Base-by-base conservation (phyloP, 1,140 invertebrate species). In the Spodoptera litura region DNA sequence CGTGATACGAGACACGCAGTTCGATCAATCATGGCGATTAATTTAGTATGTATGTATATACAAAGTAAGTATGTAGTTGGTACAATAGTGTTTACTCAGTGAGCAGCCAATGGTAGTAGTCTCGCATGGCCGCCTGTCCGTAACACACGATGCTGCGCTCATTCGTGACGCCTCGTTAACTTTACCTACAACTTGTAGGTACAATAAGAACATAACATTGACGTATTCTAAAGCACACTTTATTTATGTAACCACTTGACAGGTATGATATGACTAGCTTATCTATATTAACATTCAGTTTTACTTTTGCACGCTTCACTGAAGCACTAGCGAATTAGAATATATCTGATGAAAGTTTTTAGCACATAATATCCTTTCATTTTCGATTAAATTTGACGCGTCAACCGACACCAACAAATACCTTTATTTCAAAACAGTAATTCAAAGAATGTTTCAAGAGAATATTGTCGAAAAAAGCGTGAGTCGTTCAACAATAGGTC, bases 81-180 rank as follows among this genome's bases (percentile, higher is more conserved):
- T 71, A 56, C 44, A 68, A 59, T 61, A 73, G 44, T 74, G 56
- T 61, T 74, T 61, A 51, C 58, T 53, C 31, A 25, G 58, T 44
- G 56, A 64, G 44, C 64, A 74, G 66, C 88, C 84, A 86, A 87
- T 88, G 81, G 82, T 78, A 81, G 74, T 79, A 81, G 85, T 86
- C 78, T 68, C 81, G 84, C 85, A 85, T 87, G 85, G 87, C 81
- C 70, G 79, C 78, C 73, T 76, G 78, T 44, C 83, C 81, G 81
- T 62, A 82, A 87, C 88, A 83, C 83, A 85, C 55, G 61, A 78
- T 62, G 68, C 56, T 35, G 38, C 53, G 66, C n/a, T 61, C 3
- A 31, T 72, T 78, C 70, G 76, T 61, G 15, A 66, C 61, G 75
- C 25, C 53, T 70, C 62, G 75, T 77, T 77, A 68, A 31, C 52